phyloP scores from a whole-genome alignment of 35 echinoderm and acorn worm species.

The Stichopus chloronotus region DNA sequence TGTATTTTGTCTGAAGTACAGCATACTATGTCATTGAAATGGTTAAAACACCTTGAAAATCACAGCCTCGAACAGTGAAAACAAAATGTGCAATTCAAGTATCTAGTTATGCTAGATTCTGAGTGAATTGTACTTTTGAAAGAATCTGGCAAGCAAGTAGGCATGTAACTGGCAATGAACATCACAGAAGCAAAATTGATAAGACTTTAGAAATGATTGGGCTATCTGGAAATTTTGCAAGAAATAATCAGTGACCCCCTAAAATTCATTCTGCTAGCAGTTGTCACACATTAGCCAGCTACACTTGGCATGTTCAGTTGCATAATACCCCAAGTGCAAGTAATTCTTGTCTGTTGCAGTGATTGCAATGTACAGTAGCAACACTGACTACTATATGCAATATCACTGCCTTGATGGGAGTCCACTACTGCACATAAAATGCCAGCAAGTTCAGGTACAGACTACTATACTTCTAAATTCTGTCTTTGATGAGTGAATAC shows the following conservation, averaged over 20 bases:
- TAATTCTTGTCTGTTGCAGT: not conserved
- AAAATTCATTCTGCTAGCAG: not conserved
- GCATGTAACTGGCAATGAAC: not conserved
- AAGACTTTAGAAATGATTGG: not conserved
- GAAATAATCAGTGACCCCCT: no score
- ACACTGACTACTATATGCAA: not conserved
- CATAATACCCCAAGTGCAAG: not conserved
- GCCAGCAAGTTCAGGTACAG: no score
- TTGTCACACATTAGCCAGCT: not conserved
- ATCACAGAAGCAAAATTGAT: not conserved
- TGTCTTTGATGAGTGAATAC: not conserved
- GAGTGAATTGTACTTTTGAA: not conserved
- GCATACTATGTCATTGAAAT: no score
- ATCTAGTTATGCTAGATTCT: not conserved
- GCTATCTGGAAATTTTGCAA: no score
- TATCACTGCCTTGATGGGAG: not conserved
- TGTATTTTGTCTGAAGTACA: no score
- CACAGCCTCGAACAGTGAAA: no score
- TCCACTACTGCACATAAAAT: not conserved
- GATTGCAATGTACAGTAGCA: not conserved
- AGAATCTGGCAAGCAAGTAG: not conserved
- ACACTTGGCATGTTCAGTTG: constrained; percentile 4
- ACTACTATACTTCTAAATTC: not conserved
- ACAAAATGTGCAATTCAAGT: not conserved
- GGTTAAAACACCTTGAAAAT: no score